phyloP scores from a whole-genome alignment of 2,113 vertebrate genomes.

The Gobiocypris rarus region DNA sequence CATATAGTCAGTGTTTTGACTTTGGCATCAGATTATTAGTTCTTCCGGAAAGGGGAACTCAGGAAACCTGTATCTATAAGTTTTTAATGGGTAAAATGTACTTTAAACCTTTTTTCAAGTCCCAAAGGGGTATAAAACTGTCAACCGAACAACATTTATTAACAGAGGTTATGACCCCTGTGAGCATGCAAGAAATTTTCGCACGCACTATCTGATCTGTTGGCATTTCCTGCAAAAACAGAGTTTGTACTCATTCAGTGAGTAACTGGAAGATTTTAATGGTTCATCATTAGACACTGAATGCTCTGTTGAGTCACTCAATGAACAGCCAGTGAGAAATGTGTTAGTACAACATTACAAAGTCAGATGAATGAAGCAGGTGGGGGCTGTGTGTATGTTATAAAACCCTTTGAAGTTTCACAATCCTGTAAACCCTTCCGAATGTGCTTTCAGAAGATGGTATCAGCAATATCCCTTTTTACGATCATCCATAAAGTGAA shows the following conservation, averaged over 20 bases:
- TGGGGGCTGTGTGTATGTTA: not conserved
- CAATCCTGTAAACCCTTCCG: not conserved
- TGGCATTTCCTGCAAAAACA: slow-evolving; percentile 79
- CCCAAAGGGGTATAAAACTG: slow-evolving; percentile 60
- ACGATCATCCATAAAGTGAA: not conserved
- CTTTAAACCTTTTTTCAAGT: slow-evolving; percentile 49
- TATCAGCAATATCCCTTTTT: slow-evolving; percentile 11
- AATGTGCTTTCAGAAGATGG: not conserved
- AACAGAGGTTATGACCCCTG: slow-evolving; percentile 66
- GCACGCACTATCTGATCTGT: slow-evolving; percentile 69
- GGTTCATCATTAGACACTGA: slow-evolving; percentile 43
- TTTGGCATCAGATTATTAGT: not conserved
- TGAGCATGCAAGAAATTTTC: slow-evolving; percentile 62
- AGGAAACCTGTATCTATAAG: not conserved
- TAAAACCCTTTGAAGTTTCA: not conserved
- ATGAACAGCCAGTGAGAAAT: not conserved
- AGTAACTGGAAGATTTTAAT: slow-evolving; percentile 22
- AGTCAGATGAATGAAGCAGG: not conserved
- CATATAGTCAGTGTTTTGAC: not conserved
- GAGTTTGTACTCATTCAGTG: slow-evolving; percentile 27
- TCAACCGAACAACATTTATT: slow-evolving; percentile 65
- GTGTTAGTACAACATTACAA: not conserved
- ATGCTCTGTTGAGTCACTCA: slow-evolving; percentile 10
- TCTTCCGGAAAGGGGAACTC: not conserved
- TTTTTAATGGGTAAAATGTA: slow-evolving; percentile 21